phyloP scores from a whole-genome alignment of 2,797 vertebrate genomes.

The Pteronotus mesoamericanus region DNA sequence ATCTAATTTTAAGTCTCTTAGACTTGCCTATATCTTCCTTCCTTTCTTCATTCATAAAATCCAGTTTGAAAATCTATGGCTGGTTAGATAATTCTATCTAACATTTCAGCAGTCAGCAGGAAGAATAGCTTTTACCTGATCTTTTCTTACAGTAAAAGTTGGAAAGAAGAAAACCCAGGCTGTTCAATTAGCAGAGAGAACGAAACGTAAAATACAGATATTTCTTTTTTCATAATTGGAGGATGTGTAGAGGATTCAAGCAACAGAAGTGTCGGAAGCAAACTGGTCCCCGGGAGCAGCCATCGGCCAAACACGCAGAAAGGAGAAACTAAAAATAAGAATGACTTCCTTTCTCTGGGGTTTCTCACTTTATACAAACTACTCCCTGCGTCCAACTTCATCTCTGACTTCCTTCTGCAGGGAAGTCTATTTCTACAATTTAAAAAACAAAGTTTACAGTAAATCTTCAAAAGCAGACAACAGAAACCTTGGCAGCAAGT shows the following conservation, averaged over 20 bases:
- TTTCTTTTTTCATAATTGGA: not conserved
- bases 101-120: not conserved
- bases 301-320: not conserved
- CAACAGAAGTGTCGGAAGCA: not conserved
- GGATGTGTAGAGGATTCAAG: not conserved
- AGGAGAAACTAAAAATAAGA: slow-evolving; percentile 54
- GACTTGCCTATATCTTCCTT: not conserved
- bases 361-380: slow-evolving; percentile 32
- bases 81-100: not conserved
- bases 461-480: slow-evolving; percentile 35
- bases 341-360: slow-evolving; percentile 7
- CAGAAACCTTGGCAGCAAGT: slow-evolving; percentile 7
- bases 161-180: not conserved
- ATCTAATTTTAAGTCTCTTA: not conserved
- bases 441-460: slow-evolving; percentile 26
- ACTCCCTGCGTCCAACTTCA: not conserved
- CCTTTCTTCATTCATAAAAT: not conserved
- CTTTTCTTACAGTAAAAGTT: not conserved
- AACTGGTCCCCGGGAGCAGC: not conserved
- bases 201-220: not conserved
- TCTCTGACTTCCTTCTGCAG: slow-evolving; percentile 56
- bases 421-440: slow-evolving; percentile 52
- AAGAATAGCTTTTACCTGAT: slow-evolving; percentile 5
- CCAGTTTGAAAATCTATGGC: not conserved
- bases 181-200: slow-evolving; percentile 12